Evolutionary conservation across 2,888 invertebrate genomes (phyloP), one percentile per base, ranked within the genome.

Genomic region (Clunio marinus): DNA sequence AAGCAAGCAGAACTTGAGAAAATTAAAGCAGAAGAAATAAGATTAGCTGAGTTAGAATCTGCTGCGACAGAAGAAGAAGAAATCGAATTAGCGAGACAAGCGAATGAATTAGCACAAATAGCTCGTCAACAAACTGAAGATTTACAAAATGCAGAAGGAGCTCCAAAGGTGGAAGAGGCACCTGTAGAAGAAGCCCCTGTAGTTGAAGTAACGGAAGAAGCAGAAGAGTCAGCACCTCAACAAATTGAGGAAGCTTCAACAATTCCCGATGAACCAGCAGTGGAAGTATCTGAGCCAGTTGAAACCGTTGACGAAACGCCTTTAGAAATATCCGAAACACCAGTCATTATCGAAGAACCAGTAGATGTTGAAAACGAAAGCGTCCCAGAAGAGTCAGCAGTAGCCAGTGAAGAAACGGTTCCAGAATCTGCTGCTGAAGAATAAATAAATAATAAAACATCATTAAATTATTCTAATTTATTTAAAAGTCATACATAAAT

Each of bases 81-180:
- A 77, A 84, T 80, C 5, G 88, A 87, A 74, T 81, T 88, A 71
- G 87, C 86, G 62, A 80, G 87, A 73, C 88, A 88, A 82, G 88
- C 87, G 71, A 86, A 85, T 58, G 88, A 88, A 77, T 76, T 87
- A 73, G 86, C 86, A 0, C 87, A 88, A 75, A 83, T 84, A 46
- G 84, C 84, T 3, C 82, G 83, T 71, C 84, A 84, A 77, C 81
- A 82, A 74, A 85, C 84, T 69, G 83, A 84, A 20, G 85, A 84
- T 70, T 81, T 83, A 8, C 83, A 80, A 76, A 83, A 82, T 73
- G 82, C 83, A 1, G 82, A 82, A 73, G 83, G 81, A 45, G 79
- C 79, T 15, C 80, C 81, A n/a, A n/a, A n/a, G n/a, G n/a, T n/a
- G n/a, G 77, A 82, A 27, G 82, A 82, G 70, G 82, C 81, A 72